Evolutionary conservation across 2,113 vertebrate genomes (phyloP).

Genomic region (Dromaius novaehollandiae): DNA sequence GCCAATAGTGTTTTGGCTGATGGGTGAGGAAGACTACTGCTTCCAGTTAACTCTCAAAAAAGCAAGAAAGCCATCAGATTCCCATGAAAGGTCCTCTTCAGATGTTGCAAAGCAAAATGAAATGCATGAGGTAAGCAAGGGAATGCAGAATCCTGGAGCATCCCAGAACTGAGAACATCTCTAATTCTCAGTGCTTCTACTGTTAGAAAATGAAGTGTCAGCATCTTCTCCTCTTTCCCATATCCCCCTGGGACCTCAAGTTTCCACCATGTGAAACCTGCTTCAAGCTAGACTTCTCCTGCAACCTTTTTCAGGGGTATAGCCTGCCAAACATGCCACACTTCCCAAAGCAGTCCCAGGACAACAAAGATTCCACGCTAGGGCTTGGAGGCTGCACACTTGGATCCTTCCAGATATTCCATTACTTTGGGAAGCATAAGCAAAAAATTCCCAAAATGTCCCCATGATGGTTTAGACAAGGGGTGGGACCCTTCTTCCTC

Average conservation of each 20-base stretch:
- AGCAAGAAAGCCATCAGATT: not conserved
- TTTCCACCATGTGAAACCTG: not conserved
- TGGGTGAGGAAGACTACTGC: not conserved
- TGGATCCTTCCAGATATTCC: not conserved
- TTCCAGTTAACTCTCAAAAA: not conserved
- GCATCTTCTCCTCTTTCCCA: not conserved
- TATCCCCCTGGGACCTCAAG: not conserved
- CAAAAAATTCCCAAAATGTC: not conserved
- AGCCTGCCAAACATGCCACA: not conserved
- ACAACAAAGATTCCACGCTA: not conserved
- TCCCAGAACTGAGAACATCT: not conserved
- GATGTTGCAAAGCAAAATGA: not conserved
- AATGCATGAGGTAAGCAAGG: not conserved
- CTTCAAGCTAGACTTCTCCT: not conserved
- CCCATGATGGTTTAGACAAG: not conserved
- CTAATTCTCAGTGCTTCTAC: not conserved
- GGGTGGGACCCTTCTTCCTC: not conserved
- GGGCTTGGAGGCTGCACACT: not conserved
- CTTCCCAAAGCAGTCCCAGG: not conserved
- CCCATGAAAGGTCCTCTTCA: not conserved
- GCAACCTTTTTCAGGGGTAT: not conserved
- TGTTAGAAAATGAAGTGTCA: not conserved
- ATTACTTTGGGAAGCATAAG: not conserved
- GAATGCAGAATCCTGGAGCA: not conserved
- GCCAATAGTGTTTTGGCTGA: not conserved